phyloP scores from a whole-genome alignment of 2,113 vertebrate species.

The Nansenia antarctica region DNA sequence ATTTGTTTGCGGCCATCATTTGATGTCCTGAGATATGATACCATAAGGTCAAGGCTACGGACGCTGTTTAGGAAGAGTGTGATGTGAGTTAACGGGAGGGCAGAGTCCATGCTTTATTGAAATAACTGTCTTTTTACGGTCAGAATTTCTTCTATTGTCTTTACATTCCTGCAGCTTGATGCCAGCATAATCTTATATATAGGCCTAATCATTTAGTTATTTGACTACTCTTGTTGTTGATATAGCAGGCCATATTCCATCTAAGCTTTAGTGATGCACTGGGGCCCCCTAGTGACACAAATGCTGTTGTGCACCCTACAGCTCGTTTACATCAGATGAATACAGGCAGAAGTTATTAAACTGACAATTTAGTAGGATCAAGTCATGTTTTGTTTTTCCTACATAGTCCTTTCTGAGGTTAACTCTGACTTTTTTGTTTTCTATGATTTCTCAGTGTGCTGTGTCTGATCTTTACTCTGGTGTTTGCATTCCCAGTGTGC shows the following conservation, averaged over 20 bases:
- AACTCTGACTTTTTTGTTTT: neutral
- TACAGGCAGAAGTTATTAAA: neutral
- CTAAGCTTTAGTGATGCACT: neutral
- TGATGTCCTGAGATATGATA: neutral
- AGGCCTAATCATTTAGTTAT: neutral
- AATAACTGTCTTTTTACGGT: neutral
- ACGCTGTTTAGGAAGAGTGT: neutral
- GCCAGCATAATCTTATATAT: neutral
- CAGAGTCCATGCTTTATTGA: neutral
- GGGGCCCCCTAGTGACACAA: conserved; percentile 48
- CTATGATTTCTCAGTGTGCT: too few species aligned
- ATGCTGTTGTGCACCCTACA: neutral
- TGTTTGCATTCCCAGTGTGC: neutral
- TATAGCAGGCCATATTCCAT: neutral
- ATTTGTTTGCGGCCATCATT: neutral
- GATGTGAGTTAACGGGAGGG: neutral
- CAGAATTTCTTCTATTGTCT: neutral
- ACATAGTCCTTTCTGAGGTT: neutral
- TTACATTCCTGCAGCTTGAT: neutral
- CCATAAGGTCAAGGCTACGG: neutral
- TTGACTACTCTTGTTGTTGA: neutral
- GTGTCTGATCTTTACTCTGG: neutral
- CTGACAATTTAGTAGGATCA: neutral
- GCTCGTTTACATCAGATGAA: neutral
- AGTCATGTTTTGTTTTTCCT: neutral